Percentiles rank a stretch among this genome's conserved stretches.
phyloP scores from a whole-genome alignment of 2,797 vertebrate species.

The Mus caroli region DNA sequence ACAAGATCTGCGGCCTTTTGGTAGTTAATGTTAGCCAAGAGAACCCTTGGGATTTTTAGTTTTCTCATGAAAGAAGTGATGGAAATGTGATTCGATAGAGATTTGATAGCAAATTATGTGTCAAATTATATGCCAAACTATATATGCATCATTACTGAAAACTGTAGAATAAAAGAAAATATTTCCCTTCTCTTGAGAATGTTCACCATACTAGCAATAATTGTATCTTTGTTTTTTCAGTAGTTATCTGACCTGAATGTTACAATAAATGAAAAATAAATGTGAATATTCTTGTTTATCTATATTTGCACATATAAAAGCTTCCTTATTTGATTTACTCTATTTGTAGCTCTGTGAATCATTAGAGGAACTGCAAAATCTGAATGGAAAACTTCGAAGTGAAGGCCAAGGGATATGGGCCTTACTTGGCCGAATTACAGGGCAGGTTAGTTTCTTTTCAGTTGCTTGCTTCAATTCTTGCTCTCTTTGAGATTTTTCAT shows the following conservation, averaged over 20 bases:
- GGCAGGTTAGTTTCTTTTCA: slow-evolving; percentile 92
- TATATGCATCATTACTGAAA: slow-evolving; percentile 35
- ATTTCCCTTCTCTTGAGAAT: neutral
- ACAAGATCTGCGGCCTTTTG: neutral
- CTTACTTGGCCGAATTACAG: slow-evolving; percentile 95
- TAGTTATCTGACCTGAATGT: slow-evolving; percentile 22
- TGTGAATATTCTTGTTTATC: neutral
- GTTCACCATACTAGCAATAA: neutral
- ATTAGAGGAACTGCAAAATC: slow-evolving; percentile 96
- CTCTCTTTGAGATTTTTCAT: slow-evolving; percentile 51
- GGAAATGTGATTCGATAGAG: neutral
- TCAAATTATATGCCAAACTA: slow-evolving; percentile 28
- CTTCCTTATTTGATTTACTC: slow-evolving; percentile 58
- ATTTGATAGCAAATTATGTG: slow-evolving; percentile 19
- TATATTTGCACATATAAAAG: slow-evolving; percentile 46
- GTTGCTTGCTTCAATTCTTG: neutral
- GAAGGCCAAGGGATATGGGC: slow-evolving; percentile 97
- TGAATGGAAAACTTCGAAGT: slow-evolving; percentile 94
- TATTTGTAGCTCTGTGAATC: slow-evolving; percentile 95
- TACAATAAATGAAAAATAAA: slow-evolving; percentile 1
- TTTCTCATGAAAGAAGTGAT: slow-evolving; percentile 17
- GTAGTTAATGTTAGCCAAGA: neutral
- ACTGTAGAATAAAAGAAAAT: slow-evolving; percentile 37
- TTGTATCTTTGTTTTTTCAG: slow-evolving; percentile 33
- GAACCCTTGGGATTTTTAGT: neutral